A percentile compares a stretch with the other conserved stretches of the same genome.
Conservation (phyloP, 2,113 vertebrate species). For the Mesoclemmys tuberculata region DNA sequence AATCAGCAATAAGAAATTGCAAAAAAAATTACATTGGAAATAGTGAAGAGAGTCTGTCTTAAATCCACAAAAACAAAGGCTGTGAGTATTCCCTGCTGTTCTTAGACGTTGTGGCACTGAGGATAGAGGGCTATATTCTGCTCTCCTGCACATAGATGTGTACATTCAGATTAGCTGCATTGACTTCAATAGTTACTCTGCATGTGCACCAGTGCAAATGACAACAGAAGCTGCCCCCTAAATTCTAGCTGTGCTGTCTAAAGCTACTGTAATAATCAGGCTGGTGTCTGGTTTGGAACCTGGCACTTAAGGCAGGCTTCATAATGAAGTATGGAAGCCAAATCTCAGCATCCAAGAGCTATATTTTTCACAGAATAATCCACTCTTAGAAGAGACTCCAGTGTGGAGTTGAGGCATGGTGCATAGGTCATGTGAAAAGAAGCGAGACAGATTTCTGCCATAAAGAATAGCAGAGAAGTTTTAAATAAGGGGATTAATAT, state of each 20-base stretch:
- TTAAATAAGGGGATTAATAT: slow-evolving; percentile 58
- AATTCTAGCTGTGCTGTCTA: slow-evolving; percentile 38
- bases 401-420: background rate
- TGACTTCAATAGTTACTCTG: background rate
- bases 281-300: slow-evolving; percentile 15
- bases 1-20: slow-evolving; percentile 21
- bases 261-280: slow-evolving; percentile 20
- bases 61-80: background rate
- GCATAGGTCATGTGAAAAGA: slow-evolving; percentile 39
- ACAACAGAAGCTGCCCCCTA: slow-evolving; percentile 22
- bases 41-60: slow-evolving; percentile 27
- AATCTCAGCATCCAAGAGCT: background rate
- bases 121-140: background rate
- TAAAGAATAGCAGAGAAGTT: slow-evolving; percentile 55
- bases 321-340: background rate
- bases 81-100: slow-evolving; percentile 14
- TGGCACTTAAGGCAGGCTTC: slow-evolving; percentile 4
- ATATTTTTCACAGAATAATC: slow-evolving; percentile 34
- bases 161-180: background rate
- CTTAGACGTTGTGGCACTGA: background rate
- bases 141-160: background rate
- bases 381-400: background rate
- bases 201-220: background rate
- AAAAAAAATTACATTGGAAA: slow-evolving; percentile 12
- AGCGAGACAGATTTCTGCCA: slow-evolving; percentile 44